These are phyloP conservation scores for Leucoraja ocellata DNA, from an alignment of 2,797 vertebrate species.

Conservation along the genomic window DNA sequence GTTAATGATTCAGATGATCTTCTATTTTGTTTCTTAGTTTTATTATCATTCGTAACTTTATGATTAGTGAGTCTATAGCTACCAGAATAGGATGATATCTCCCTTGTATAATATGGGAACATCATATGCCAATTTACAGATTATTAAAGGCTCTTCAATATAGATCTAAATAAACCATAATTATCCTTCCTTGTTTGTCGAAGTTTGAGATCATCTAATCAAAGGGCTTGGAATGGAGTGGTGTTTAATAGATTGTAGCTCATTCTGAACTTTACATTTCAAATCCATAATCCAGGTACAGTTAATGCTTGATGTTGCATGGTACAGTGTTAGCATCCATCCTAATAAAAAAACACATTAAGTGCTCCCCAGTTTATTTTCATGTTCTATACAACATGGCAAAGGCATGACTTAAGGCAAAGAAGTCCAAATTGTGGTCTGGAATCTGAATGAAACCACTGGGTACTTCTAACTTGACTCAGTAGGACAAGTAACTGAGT, in stretches of 20 bases:
- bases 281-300: background rate
- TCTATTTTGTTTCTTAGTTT: background rate
- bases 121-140: background rate
- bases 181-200: background rate
- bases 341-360: background rate
- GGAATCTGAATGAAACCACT: background rate
- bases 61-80: background rate
- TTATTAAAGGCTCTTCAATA: background rate
- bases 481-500: background rate
- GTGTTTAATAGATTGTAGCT: background rate
- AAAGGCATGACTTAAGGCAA: background rate
- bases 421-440: background rate
- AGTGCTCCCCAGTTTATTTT: background rate
- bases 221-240: background rate
- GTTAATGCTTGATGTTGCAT: background rate
- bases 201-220: background rate
- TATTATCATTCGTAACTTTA: background rate
- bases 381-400: background rate
- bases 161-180: background rate
- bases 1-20: background rate
- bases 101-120: background rate
- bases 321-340: background rate
- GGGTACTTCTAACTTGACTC: background rate
- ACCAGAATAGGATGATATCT: background rate
- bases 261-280: background rate